These are phyloP conservation scores for Thaleichthys pacificus DNA, from an alignment of 2,797 vertebrate genomes.

Conservation along the genomic window DNA sequence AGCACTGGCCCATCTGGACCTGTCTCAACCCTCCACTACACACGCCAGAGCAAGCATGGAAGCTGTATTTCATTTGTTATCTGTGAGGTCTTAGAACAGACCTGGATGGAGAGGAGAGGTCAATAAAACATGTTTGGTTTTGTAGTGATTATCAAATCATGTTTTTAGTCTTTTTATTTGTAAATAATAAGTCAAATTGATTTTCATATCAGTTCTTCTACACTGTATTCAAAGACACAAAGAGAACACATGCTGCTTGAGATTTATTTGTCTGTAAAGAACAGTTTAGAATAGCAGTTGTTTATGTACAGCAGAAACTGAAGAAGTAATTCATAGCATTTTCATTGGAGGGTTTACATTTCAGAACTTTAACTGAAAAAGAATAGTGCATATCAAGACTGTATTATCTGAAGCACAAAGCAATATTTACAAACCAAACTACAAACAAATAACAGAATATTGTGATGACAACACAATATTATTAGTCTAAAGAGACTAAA, in stretches of 20 bases:
- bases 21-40: constrained; percentile 16
- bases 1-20: constrained; percentile 31
- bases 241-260: not conserved
- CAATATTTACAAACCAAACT: constrained; percentile 12
- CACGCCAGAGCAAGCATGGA: not conserved
- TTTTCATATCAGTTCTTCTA: too few relatives aligned
- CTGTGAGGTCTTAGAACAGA: not conserved
- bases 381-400: not conserved
- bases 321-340: not conserved
- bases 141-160: too few relatives aligned
- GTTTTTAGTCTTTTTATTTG: too few relatives aligned
- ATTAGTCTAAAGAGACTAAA: too few relatives aligned
- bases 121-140: too few relatives aligned
- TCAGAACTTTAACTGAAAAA: not conserved
- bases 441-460: constrained; percentile 25
- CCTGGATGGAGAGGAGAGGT: not conserved
- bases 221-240: not conserved
- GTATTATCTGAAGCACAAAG: not conserved
- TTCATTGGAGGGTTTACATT: not conserved
- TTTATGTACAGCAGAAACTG: too few relatives aligned
- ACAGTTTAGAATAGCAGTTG: not conserved
- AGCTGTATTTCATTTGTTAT: not conserved
- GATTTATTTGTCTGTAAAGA: not conserved
- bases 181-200: too few relatives aligned
- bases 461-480: constrained; percentile 18